Base-by-base conservation (phyloP, 2,113 vertebrate species). In the Psilopogon haemacephalus region DNA sequence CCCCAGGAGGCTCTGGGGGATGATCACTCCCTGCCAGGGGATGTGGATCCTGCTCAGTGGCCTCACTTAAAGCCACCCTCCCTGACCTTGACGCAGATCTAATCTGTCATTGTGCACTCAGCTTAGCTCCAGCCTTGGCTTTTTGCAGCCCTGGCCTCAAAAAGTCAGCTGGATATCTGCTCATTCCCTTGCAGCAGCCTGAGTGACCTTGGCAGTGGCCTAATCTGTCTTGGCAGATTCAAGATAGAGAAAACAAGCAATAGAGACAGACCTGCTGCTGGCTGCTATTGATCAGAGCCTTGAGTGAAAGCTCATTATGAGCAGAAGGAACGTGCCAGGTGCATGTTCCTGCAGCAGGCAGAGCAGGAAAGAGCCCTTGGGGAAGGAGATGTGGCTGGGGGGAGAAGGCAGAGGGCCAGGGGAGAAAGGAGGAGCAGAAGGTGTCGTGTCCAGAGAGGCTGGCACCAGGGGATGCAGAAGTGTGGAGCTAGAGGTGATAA, bases 241-340 rank as follows among this genome's bases (percentile, higher is more conserved):
- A 92, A 98, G 97, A 96, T 97, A 97, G 96, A 97, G 97, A 98
- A 98, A 98, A 97, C 97, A 97, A 98, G 97, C 91, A 88, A 60
- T 72, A 94, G 88, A 97, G 95, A 96, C 96, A 97, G 97, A 97
- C 52, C 94, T 95, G 97, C 97, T 97, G 95, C 65, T 96, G 97
- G 88, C 93, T 96, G 96, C 96, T 98, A 98, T 98, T 95, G 98
- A 98, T 98, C 96, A 98, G 94, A 23, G 15, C 19, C 94, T 85
- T 94, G 97, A 98, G 95, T 96, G 97, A 97, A 97, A 97, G 97
- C 97, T 98, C 96, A 97, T 98, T 97, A 96, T 78, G 95, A 97
- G 89, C 90, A 75, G 76, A 73, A 92, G 88, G 93, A 90, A 97
- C 84, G 38, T 93, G 94, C 69, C 95, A 85, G 96, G 86, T 90